A percentile compares a stretch with the other conserved stretches of the same genome.
These are phyloP conservation scores for Melinaea menophilus DNA, from an alignment of 2,888 invertebrate species.

Conservation along the genomic window DNA sequence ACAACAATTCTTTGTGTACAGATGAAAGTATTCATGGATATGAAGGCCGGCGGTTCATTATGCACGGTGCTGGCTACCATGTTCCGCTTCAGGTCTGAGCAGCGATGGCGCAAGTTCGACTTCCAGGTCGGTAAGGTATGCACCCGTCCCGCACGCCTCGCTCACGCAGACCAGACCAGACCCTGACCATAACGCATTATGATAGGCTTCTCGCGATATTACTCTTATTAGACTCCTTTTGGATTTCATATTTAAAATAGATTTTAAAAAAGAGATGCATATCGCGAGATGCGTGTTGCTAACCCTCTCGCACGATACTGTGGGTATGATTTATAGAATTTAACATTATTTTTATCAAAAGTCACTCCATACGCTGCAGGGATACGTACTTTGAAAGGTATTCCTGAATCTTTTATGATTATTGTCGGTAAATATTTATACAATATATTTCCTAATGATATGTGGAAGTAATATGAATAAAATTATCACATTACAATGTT, in stretches of 20 bases:
- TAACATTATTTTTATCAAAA: neutral
- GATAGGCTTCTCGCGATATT: slow-evolving; percentile 37
- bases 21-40: slow-evolving; percentile 97
- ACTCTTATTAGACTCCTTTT: slow-evolving; percentile 22
- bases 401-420: neutral
- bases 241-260: neutral
- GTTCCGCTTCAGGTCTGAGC: slow-evolving; percentile 97
- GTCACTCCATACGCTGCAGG: neutral
- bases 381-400: neutral
- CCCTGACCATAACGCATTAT: slow-evolving; percentile 46
- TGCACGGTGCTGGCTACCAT: slow-evolving; percentile 96
- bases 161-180: slow-evolving; percentile 46
- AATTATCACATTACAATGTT: neutral
- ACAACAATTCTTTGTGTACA: slow-evolving; percentile 49
- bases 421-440: neutral
- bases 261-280: slow-evolving; percentile 9
- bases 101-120: slow-evolving; percentile 96
- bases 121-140: slow-evolving; percentile 90
- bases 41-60: slow-evolving; percentile 94
- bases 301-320: slow-evolving; percentile 49
- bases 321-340: slow-evolving; percentile 37
- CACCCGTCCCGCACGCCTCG: slow-evolving; percentile 62
- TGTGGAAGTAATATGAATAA: neutral
- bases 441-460: neutral
- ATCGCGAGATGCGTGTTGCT: slow-evolving; percentile 38